Conservation (phyloP, 2,113 vertebrate species). For the Cryptomyrus ogoouensis region DNA sequence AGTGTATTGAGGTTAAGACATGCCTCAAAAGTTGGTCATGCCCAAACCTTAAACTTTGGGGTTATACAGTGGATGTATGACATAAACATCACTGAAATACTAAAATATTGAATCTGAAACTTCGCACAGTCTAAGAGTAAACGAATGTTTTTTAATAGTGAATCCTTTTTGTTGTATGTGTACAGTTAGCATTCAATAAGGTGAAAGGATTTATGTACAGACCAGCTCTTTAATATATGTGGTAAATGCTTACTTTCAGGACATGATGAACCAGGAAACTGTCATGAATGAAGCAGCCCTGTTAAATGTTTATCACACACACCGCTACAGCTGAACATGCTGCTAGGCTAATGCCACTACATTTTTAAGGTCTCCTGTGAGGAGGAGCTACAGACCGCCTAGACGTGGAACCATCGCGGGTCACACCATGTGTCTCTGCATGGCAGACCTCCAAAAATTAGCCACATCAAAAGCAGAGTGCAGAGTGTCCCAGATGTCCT, state of each 20-base stretch:
- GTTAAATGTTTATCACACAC: background rate
- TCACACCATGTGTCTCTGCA: background rate
- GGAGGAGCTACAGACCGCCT: background rate
- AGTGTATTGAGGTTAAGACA: background rate
- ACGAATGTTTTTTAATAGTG: background rate
- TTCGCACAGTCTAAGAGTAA: background rate
- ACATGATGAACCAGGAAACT: background rate
- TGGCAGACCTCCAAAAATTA: background rate
- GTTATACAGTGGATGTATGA: background rate
- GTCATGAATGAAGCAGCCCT: background rate
- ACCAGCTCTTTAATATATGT: background rate
- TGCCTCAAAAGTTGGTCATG: background rate
- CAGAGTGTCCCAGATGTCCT: background rate
- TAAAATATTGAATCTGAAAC: background rate
- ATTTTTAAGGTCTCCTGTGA: background rate
- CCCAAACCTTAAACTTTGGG: background rate
- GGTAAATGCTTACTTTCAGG: background rate
- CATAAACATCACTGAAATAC: background rate
- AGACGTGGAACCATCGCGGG: background rate
- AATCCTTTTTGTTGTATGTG: background rate
- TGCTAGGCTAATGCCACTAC: background rate
- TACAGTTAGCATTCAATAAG: background rate
- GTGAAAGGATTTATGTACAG: background rate
- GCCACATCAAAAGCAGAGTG: background rate
- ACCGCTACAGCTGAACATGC: background rate